Evolutionary conservation across 2,797 vertebrate species (phyloP).

Genomic region (Antrozous pallidus): DNA sequence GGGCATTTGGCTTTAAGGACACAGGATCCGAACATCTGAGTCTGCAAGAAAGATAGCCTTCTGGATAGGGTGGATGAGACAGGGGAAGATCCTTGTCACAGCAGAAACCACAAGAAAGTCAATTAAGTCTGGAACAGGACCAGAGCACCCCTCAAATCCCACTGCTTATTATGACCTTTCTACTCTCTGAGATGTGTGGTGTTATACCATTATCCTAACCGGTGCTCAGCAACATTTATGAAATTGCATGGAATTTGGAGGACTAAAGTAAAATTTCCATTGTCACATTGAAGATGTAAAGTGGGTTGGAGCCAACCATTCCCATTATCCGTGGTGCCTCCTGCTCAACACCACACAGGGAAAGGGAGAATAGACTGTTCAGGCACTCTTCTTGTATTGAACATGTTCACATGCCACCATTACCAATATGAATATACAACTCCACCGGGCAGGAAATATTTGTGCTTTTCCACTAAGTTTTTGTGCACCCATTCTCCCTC

Average conservation of each 20-base stretch:
- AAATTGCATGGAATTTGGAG: background rate
- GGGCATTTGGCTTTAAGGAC: background rate
- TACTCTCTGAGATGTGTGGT: background rate
- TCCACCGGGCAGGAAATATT: background rate
- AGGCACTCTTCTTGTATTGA: background rate
- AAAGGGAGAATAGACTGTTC: background rate
- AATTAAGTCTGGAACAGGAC: background rate
- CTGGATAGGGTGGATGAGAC: background rate
- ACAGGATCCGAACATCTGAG: background rate
- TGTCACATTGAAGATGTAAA: background rate
- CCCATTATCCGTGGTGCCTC: background rate
- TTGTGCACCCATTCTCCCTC: no score
- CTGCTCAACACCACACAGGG: background rate
- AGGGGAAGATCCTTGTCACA: background rate
- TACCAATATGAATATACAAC: background rate
- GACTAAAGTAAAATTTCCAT: background rate
- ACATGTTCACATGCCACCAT: background rate
- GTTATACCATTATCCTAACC: background rate
- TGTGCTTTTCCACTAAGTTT: background rate
- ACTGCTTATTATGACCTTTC: background rate
- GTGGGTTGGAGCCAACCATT: background rate
- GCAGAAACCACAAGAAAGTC: background rate
- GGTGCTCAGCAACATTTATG: background rate
- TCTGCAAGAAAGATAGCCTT: background rate
- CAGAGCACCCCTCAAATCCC: background rate